Evolutionary conservation across 1,140 invertebrate genomes (phyloP), one percentile per base, ranked within the genome.

Genomic region (Oedothorax gibbosus): DNA sequence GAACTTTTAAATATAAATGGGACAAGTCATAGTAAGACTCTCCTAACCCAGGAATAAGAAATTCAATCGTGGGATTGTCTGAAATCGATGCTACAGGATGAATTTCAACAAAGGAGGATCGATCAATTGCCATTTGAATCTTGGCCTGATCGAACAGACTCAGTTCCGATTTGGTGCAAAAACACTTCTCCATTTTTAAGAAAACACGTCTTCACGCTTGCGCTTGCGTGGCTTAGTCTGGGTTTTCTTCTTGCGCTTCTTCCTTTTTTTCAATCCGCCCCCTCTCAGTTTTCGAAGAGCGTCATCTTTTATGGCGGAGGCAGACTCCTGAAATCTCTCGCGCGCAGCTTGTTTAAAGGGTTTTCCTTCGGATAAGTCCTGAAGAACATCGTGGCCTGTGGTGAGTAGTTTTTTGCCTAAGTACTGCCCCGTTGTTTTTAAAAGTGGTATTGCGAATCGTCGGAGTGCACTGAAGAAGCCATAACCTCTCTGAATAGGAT

Each of bases 111-210:
- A 66, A 66, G 0, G 12, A 18, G 10, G 64, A 66, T 18, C 18
- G 64, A 21, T 66, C 18, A 10, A 66, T 66, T 5, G 18, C 64
- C 21, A 66, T 15, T 66, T 66, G 64, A 18, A 66, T 66, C 21
- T 2, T 2, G 3, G 57, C 12, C 18, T 12, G 12, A 3, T 62
- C 57, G 6, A 62, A 62, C 57, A 62, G 64, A 21, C 21, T 20
- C 21, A 66, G 7, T 66, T 66, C 64, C 1, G 15, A 18, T 20
- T 66, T 66, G 10, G 64, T 66, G 7, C 64, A 66, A 21, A 18
- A 66, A 18, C 64, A 66, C 10, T 66, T 12, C 20, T 66, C 64
- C 64, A 66, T 66, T 66, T n/a, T 66, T 66, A 18, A 18, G 64
- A 66, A 66, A 66, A 66, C 7, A 66, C 64, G 64, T 66, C 64